A percentile compares a stretch with the other conserved stretches of the same genome.
These are phyloP conservation scores for Aurelia coerulea DNA, from an alignment of 30 jellyfish, hydroid and myxozoan genomes.

Conservation along the genomic window DNA sequence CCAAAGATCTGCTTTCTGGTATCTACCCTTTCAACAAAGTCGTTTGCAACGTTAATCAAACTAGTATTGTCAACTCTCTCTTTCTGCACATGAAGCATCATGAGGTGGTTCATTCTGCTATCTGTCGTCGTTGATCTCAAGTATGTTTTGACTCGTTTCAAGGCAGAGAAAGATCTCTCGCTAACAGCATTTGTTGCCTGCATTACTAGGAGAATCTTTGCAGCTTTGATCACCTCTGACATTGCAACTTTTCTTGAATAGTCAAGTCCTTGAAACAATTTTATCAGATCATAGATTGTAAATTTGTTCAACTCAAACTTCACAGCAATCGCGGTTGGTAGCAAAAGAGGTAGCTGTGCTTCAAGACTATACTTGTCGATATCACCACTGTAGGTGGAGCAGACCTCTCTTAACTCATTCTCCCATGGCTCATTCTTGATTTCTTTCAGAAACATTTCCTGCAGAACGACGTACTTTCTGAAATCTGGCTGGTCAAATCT, in stretches of 20 bases:
- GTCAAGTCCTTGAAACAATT: conserved; percentile 12
- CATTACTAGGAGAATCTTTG: conserved; percentile 53
- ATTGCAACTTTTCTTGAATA: conserved; percentile 33
- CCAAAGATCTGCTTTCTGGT: conserved; percentile 60
- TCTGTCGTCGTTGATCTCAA: too few relatives aligned
- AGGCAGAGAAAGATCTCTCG: conserved; percentile 71
- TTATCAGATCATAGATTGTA: conserved; percentile 42
- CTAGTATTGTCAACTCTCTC: conserved; percentile 25
- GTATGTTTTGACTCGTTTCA: neutral
- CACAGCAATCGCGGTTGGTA: conserved; percentile 29
- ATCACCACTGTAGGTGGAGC: conserved; percentile 63
- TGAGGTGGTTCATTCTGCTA: neutral
- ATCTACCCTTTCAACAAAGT: conserved; percentile 46
- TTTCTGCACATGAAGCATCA: conserved; percentile 39
- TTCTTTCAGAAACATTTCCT: conserved; percentile 44
- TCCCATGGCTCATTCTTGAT: conserved; percentile 51
- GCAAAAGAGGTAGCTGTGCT: conserved; percentile 55
- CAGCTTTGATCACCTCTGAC: conserved; percentile 40
- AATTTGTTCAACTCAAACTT: conserved; percentile 31
- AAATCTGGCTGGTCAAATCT: conserved; percentile 62
- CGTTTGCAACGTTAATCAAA: conserved; percentile 41
- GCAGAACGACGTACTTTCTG: conserved; percentile 55
- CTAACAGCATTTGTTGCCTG: conserved; percentile 70
- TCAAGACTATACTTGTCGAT: conserved; percentile 48
- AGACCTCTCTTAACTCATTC: conserved; percentile 34